Percentiles rank a stretch among this genome's conserved stretches.
Evolutionary conservation across 1,140 invertebrate species (phyloP).

Genomic region (Contarinia nasturtii): DNA sequence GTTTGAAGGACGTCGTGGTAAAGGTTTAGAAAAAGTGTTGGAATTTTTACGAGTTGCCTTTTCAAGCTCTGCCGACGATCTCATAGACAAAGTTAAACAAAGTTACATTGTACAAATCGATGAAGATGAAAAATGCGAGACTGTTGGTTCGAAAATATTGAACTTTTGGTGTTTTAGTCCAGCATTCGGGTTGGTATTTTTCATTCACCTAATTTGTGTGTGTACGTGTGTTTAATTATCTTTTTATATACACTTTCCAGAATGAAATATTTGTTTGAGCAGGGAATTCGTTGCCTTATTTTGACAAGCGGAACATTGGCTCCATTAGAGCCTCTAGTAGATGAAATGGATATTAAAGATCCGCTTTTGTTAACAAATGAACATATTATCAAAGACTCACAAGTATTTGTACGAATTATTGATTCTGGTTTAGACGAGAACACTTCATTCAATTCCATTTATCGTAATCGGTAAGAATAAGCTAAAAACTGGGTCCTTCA

Average conservation of each 20-base stretch:
- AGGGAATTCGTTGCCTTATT: constrained; percentile 72
- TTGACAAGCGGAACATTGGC: constrained; percentile 93
- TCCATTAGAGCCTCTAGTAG: constrained; percentile 73
- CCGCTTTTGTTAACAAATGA: constrained; percentile 70
- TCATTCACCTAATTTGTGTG: constrained; percentile 1
- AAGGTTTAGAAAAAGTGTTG: constrained; percentile 30
- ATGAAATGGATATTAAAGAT: constrained; percentile 69
- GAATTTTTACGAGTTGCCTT: constrained; percentile 19
- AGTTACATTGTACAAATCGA: constrained; percentile 51
- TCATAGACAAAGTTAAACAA: constrained; percentile 27
- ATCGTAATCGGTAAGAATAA: constrained; percentile 58
- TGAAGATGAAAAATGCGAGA: constrained; percentile 34
- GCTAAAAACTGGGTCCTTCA: too few species aligned
- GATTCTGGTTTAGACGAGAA: constrained; percentile 68
- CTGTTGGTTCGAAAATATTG: constrained; percentile 39
- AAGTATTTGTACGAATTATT: constrained; percentile 71
- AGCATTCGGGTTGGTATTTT: constrained; percentile 38
- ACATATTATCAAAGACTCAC: constrained; percentile 71
- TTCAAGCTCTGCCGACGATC: constrained; percentile 22
- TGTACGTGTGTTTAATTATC: not conserved
- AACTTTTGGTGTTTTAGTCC: constrained; percentile 92
- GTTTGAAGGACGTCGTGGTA: constrained; percentile 49
- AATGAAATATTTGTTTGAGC: constrained; percentile 62
- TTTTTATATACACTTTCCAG: constrained; percentile 24
- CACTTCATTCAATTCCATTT: constrained; percentile 65